These are phyloP conservation scores for Priocnemis perturbator DNA, from an alignment of 2,888 invertebrate genomes.

Conservation along the genomic window DNA sequence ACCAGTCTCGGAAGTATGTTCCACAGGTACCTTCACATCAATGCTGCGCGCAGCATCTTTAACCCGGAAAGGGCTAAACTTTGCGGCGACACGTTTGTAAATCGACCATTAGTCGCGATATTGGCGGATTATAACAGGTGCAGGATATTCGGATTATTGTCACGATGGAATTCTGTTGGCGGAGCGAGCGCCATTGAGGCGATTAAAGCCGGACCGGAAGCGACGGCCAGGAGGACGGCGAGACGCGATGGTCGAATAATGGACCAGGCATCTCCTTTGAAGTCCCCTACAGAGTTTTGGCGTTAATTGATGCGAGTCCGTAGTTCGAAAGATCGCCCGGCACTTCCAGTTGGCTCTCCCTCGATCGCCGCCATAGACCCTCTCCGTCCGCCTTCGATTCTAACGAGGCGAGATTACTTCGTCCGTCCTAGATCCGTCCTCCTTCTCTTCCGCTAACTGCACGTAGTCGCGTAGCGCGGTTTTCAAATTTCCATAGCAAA, in stretches of 20 bases:
- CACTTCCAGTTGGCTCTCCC: slow-evolving; percentile 41
- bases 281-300: slow-evolving; percentile 65
- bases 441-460: slow-evolving; percentile 23
- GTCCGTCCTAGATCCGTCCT: slow-evolving; percentile 40
- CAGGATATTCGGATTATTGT: slow-evolving; percentile 51
- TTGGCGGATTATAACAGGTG: slow-evolving; percentile 22
- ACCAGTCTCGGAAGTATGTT: no score
- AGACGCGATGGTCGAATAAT: slow-evolving; percentile 59
- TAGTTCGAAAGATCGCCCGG: slow-evolving; percentile 58
- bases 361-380: slow-evolving; percentile 29
- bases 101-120: slow-evolving; percentile 21
- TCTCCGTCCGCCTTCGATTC: slow-evolving; percentile 24
- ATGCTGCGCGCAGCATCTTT: slow-evolving; percentile 5
- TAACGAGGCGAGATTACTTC: slow-evolving; percentile 62
- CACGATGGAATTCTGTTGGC: slow-evolving; percentile 36
- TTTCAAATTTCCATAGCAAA: slow-evolving; percentile 37
- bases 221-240: slow-evolving; percentile 32
- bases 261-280: slow-evolving; percentile 61
- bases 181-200: slow-evolving; percentile 9
- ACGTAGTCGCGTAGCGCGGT: slow-evolving; percentile 29
- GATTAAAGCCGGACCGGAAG: slow-evolving; percentile 43
- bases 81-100: not conserved
- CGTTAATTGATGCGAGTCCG: slow-evolving; percentile 69
- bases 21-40: no score
- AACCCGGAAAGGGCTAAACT: not conserved